A percentile compares a stretch with the other conserved stretches of the same genome.
These are phyloP conservation scores for Aphidoletes aphidimyza DNA, from an alignment of 2,888 invertebrate genomes.

Conservation along the genomic window DNA sequence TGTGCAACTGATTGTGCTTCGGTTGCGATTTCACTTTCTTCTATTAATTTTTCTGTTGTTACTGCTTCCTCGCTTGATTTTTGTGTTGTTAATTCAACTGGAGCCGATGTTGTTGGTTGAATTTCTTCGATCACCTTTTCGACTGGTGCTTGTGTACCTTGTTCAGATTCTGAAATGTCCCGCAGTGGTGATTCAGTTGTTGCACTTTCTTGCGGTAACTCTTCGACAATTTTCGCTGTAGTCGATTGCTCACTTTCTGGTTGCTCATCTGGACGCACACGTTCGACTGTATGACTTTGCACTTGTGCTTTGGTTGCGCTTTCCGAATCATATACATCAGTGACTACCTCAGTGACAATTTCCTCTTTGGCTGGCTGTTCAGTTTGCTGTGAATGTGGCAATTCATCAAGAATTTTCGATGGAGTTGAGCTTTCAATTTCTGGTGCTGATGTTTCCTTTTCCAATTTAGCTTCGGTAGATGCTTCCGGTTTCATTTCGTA, in stretches of 20 bases:
- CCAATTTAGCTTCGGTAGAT: constrained; percentile 56
- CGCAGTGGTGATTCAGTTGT: background rate
- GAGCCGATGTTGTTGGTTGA: too few species aligned
- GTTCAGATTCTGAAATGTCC: background rate
- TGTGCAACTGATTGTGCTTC: background rate
- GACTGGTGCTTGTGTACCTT: background rate
- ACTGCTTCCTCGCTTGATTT: background rate
- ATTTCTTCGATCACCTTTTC: background rate
- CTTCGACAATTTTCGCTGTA: background rate
- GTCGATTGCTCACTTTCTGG: background rate
- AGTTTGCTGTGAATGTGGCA: background rate
- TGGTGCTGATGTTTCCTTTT: background rate
- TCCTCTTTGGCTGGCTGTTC: background rate
- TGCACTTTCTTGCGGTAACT: background rate
- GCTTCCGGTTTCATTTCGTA: constrained; percentile 53
- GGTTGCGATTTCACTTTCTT: constrained; percentile 34
- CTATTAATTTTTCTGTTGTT: constrained; percentile 26
- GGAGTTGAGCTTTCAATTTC: constrained; percentile 56
- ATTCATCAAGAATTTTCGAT: constrained; percentile 24
- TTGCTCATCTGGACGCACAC: background rate
- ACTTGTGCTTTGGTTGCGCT: background rate
- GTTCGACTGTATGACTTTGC: background rate
- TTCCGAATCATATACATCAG: background rate
- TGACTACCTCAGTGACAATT: background rate
- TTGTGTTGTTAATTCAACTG: background rate